Evolutionary conservation across 2,113 vertebrate genomes (phyloP).

Genomic region (Corythornis vintsioides): DNA sequence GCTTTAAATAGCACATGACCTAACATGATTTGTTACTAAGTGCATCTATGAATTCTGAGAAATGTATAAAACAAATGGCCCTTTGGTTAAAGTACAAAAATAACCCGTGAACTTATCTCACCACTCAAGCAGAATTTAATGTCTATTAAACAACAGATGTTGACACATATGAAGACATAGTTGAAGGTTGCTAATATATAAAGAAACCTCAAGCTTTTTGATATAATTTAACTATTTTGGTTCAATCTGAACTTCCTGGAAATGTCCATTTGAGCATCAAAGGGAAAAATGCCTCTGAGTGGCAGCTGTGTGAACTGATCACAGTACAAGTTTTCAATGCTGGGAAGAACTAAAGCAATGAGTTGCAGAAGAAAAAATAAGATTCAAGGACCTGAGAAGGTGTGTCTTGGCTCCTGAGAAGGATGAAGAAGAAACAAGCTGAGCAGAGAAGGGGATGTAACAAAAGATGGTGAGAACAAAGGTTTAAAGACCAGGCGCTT

Average conservation of each 20-base stretch:
- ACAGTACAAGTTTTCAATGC: not conserved
- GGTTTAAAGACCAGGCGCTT: not conserved
- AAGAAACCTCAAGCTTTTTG: not conserved
- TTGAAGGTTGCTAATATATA: not conserved
- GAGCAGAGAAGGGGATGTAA: not conserved
- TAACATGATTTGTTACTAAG: not conserved
- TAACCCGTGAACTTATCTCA: not conserved
- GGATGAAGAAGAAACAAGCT: not conserved
- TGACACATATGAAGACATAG: not conserved
- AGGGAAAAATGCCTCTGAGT: not conserved
- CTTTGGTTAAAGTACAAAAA: conserved; percentile 3
- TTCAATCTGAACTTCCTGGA: not conserved
- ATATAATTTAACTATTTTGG: not conserved
- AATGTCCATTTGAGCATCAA: not conserved
- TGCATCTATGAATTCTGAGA: not conserved
- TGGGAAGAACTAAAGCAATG: not conserved
- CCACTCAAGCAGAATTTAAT: not conserved
- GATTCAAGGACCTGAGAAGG: not conserved
- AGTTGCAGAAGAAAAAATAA: not conserved
- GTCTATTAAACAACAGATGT: conserved; percentile 14
- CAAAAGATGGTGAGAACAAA: not conserved
- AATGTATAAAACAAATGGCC: not conserved
- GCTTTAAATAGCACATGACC: not conserved
- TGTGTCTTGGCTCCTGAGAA: not conserved
- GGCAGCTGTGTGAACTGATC: not conserved